phyloP scores from a whole-genome alignment of 1,140 invertebrate genomes.

The Danaus melanippus region DNA sequence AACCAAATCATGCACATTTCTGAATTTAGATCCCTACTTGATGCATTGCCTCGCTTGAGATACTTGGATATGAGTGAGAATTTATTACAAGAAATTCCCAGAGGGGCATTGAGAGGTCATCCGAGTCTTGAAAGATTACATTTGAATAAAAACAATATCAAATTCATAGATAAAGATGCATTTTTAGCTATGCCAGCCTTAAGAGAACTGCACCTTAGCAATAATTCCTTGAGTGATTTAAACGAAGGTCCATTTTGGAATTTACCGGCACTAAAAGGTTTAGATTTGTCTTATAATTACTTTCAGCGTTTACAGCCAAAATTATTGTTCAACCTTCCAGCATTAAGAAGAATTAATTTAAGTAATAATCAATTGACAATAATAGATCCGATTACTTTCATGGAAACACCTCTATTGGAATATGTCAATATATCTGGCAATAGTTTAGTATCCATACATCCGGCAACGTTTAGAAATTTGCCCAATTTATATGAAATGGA shows the following conservation, averaged over 20 bases:
- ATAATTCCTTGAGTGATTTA: conserved; percentile 82
- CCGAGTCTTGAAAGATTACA: conserved; percentile 84
- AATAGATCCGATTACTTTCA: conserved; percentile 82
- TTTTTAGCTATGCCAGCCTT: conserved; percentile 87
- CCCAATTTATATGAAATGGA: conserved; percentile 84
- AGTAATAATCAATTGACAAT: conserved; percentile 82
- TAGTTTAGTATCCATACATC: conserved; percentile 77
- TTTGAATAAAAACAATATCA: conserved; percentile 84
- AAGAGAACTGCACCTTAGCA: conserved; percentile 82
- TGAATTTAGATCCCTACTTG: conserved; percentile 80
- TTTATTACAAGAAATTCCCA: conserved; percentile 81
- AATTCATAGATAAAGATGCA: conserved; percentile 81
- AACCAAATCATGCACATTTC: conserved; percentile 83
- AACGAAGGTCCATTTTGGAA: conserved; percentile 83
- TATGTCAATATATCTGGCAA: conserved; percentile 86
- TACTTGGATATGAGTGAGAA: conserved; percentile 85
- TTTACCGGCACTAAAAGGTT: conserved; percentile 83
- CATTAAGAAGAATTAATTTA: conserved; percentile 82
- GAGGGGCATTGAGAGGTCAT: conserved; percentile 82
- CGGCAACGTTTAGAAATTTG: conserved; percentile 81
- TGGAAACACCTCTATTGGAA: conserved; percentile 80
- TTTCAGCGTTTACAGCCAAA: conserved; percentile 80
- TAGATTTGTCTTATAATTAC: conserved; percentile 86
- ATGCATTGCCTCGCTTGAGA: conserved; percentile 81
- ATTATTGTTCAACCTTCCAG: conserved; percentile 82